These are phyloP conservation scores for Paguma larvata DNA, from an alignment of 2,797 vertebrate species.

Conservation along the genomic window DNA sequence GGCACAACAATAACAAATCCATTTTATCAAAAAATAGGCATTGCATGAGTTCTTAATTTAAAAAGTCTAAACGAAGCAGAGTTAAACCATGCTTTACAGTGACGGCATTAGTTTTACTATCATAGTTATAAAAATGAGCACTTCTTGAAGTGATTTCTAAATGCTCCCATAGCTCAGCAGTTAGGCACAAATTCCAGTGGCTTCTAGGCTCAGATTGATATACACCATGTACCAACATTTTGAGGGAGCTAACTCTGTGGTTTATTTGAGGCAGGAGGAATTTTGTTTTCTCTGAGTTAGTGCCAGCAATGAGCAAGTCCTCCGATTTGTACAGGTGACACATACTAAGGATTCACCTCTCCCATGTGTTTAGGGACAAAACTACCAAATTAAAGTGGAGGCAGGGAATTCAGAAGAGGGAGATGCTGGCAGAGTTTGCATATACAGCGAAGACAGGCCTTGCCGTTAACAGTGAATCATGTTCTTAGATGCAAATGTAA, in stretches of 20 bases:
- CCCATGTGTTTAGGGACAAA: neutral
- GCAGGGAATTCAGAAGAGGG: neutral
- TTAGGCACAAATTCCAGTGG: neutral
- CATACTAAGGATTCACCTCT: neutral
- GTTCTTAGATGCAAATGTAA: neutral
- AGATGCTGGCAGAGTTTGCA: neutral
- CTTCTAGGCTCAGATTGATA: neutral
- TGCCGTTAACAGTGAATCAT: neutral
- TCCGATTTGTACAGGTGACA: neutral
- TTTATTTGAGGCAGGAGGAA: neutral
- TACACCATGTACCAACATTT: neutral
- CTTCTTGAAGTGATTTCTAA: neutral
- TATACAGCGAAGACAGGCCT: neutral
- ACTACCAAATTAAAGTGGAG: neutral
- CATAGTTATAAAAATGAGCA: neutral
- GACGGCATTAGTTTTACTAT: neutral
- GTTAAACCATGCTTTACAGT: neutral
- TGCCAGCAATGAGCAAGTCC: neutral
- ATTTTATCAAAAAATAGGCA: neutral
- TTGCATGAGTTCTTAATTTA: neutral
- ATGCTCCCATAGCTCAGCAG: neutral
- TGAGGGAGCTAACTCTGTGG: neutral
- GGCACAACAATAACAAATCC: neutral
- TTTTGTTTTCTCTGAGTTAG: neutral
- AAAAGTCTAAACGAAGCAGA: conserved; percentile 29